Conservation (phyloP, 2,888 invertebrate genomes). For the Sturmia bella region DNA sequence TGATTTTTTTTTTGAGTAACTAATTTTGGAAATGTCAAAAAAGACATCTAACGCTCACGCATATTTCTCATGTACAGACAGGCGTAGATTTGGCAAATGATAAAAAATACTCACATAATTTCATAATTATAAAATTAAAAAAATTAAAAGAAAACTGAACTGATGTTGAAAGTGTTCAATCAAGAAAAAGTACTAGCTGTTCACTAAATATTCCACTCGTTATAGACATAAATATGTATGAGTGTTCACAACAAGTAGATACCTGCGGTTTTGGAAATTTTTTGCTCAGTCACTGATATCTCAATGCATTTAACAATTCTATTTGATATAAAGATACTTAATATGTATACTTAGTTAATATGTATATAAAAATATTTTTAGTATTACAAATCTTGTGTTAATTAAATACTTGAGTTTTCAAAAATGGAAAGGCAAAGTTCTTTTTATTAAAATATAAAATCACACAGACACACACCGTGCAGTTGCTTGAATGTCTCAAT, state of each 20-base stretch:
- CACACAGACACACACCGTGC: slow-evolving; percentile 47
- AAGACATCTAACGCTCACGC: neutral
- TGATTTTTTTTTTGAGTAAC: slow-evolving; percentile 32
- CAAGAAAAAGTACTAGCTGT: too few relatives aligned
- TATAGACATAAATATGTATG: neutral
- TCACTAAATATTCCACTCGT: too few relatives aligned
- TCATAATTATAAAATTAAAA: too few relatives aligned
- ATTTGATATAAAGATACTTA: too few relatives aligned
- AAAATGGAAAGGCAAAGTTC: neutral
- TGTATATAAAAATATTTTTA: neutral
- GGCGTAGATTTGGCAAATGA: slow-evolving; percentile 1
- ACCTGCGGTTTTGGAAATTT: too few relatives aligned
- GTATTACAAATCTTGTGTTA: neutral
- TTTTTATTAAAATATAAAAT: neutral
- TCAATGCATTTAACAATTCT: too few relatives aligned
- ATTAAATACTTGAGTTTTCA: neutral
- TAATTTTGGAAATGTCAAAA: slow-evolving; percentile 45
- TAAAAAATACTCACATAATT: neutral
- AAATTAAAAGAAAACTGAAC: too few relatives aligned
- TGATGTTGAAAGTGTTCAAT: too few relatives aligned
- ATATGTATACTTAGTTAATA: neutral
- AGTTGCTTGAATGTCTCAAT: slow-evolving; percentile 41
- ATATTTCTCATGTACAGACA: neutral
- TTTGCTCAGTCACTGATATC: too few relatives aligned
- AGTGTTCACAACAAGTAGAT: too few relatives aligned